Base-by-base conservation (phyloP, 1,140 invertebrate species). In the Parasteatoda tepidariorum region DNA sequence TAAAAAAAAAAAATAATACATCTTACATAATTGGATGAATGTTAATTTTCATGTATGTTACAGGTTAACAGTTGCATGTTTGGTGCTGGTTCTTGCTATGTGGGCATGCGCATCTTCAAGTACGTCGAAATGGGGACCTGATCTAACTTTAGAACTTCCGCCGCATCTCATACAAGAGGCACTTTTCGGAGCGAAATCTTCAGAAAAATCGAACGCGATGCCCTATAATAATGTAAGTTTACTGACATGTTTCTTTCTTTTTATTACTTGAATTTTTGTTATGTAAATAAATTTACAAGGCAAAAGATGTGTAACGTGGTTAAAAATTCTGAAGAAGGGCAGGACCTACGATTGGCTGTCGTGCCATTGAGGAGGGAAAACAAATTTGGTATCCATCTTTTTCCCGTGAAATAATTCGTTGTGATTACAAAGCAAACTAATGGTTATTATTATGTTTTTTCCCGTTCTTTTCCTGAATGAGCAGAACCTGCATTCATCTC, bases 61-160 rank as follows among this genome's bases (percentile, higher is more conserved):
- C 30, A 83, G 81, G 15, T 18, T 83, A 5, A 57, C 41, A 33
- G 22, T 83, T 9, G 81, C 68, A n/a, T 73, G 68, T 11, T 4
- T 74, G 48, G 81, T 83, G 11, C 33, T 83, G 18, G 15, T 83
- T 11, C 28, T 83, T 2, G 81, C 70, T 3, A 83, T 83, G 81
- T 83, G 81, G 81, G 81, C 34, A 0, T 83, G 81, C 31, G 57
- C 81, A 33, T 33, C 68, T 18, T 33, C 57, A 18, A 83, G 26
- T 41, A 74, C 70, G 2, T 26, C n/a, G 0, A 62, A 83, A 9
- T 83, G 81, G 81, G 81, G 81, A 15, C 81, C 68, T 0, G 81
- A 83, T 22, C 57, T 83, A 13, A 83, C 81, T 13, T 38, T 73
- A 7, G 81, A 83, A 24, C 34, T 83, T 3, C 81, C 81, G 2